Evolutionary conservation across 2,113 vertebrate species (phyloP).

Genomic region (Talpa occidentalis): DNA sequence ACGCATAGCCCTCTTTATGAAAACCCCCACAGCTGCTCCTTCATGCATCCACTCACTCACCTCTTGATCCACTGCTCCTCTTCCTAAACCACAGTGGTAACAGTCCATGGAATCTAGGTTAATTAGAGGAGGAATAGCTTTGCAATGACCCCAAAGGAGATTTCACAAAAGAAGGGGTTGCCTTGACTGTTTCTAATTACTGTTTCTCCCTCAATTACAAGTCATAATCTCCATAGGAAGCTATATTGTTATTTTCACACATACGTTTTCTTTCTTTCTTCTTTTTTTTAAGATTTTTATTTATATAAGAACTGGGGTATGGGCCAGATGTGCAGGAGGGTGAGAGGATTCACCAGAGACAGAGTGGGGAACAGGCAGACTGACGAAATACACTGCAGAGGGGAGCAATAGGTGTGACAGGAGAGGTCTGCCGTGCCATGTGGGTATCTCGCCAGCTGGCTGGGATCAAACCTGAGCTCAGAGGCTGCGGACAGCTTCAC

Average conservation of each 20-base stretch:
- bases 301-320: no score
- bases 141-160: neutral
- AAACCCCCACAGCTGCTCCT: fast-evolving
- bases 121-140: neutral
- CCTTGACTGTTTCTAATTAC: neutral
- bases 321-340: no score
- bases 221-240: neutral
- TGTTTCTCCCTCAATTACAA: neutral
- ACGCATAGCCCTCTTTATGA: neutral
- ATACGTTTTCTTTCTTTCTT: neutral
- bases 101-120: neutral
- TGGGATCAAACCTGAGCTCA: no score
- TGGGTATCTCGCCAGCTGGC: no score
- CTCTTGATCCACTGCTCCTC: neutral
- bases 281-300: no score
- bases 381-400: no score
- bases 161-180: neutral
- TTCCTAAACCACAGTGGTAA: neutral
- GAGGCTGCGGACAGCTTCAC: no score
- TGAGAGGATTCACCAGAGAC: no score
- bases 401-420: no score
- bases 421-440: no score
- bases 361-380: no score
- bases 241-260: neutral
- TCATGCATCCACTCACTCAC: neutral